Percentiles rank a stretch among this genome's conserved stretches.
These are phyloP conservation scores for Microcebus tavaratra DNA, from an alignment of 2,113 vertebrate species.

Conservation along the genomic window DNA sequence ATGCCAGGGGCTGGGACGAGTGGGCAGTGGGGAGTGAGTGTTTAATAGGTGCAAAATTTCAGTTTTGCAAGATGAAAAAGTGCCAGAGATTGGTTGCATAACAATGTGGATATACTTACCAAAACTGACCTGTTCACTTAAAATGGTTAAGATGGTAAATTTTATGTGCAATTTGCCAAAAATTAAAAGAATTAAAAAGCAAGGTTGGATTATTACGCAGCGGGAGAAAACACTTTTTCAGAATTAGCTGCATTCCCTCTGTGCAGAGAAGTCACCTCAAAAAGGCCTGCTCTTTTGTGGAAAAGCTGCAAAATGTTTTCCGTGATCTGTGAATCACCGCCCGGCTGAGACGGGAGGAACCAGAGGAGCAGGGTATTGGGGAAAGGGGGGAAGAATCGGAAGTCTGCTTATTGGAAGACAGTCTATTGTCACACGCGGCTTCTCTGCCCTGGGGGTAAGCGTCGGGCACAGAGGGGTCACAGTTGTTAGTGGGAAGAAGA, in stretches of 20 bases:
- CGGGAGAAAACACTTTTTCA: not conserved
- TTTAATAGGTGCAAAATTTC: not conserved
- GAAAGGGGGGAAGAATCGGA: too few species aligned
- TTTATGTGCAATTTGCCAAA: not conserved
- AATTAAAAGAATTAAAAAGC: not conserved
- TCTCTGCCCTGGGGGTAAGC: not conserved
- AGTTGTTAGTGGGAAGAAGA: not conserved
- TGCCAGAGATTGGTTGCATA: not conserved
- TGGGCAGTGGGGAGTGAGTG: accelerated
- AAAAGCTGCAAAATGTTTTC: not conserved
- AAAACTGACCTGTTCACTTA: not conserved
- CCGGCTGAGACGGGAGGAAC: not conserved
- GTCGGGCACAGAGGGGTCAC: accelerated
- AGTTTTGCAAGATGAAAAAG: not conserved
- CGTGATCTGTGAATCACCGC: accelerated
- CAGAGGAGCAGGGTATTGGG: accelerated
- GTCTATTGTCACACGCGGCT: not conserved
- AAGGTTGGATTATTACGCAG: not conserved
- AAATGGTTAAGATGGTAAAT: not conserved
- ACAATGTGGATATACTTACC: not conserved
- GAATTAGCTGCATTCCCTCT: not conserved
- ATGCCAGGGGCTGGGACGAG: not conserved
- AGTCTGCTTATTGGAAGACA: not conserved
- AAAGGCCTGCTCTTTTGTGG: not conserved
- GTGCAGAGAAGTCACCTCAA: not conserved